These are phyloP conservation scores for Gila robusta DNA, from an alignment of 2,797 vertebrate genomes.

Conservation along the genomic window DNA sequence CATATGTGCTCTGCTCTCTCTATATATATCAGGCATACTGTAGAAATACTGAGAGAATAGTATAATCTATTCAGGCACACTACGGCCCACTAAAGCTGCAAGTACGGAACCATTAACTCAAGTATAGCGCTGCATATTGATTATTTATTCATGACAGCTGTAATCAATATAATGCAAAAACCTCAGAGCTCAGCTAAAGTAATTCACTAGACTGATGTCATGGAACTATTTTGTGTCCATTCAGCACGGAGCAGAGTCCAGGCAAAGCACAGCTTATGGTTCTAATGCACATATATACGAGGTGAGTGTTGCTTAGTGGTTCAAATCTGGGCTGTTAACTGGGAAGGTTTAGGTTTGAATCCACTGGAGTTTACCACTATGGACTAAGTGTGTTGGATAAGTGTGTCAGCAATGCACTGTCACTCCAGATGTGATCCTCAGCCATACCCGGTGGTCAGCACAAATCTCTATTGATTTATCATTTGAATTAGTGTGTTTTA, in stretches of 20 bases:
- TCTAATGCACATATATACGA: neutral
- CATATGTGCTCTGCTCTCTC: neutral
- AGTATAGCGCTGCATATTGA: neutral
- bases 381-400: neutral
- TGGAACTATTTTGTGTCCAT: constrained; percentile 22
- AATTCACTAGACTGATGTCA: constrained; percentile 25
- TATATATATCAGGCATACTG: neutral
- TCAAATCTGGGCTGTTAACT: neutral
- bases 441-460: neutral
- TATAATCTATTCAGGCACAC: neutral
- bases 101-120: neutral
- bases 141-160: constrained; percentile 38
- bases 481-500: neutral
- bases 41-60: neutral
- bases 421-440: neutral
- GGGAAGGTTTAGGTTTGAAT: neutral
- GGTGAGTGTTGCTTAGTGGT: neutral
- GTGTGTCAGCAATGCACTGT: neutral
- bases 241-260: constrained; percentile 12
- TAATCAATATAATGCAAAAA: constrained; percentile 35
- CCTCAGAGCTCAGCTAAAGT: constrained; percentile 26
- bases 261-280: neutral
- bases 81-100: neutral
- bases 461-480: constrained; percentile 20
- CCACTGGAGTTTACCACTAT: neutral